A percentile compares a stretch with the other conserved stretches of the same genome.
Conservation (phyloP, 2,113 vertebrate genomes). For the Nesoenas mayeri region DNA sequence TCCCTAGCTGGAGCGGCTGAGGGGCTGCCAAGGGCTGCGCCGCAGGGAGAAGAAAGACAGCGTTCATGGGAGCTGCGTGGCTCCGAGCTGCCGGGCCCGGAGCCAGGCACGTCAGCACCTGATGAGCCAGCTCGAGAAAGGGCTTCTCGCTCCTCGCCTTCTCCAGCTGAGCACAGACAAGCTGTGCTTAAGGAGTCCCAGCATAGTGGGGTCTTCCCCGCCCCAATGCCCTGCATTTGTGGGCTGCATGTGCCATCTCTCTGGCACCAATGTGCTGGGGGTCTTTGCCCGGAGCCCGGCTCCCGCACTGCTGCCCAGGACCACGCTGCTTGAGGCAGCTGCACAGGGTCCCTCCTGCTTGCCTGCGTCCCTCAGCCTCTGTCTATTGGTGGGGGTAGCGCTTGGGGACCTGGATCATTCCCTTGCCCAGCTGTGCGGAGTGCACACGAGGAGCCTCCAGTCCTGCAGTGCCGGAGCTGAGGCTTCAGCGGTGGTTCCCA, state of each 20-base stretch:
- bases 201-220: background rate
- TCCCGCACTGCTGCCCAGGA: background rate
- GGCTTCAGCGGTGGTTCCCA: accelerated
- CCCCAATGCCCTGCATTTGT: background rate
- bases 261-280: background rate
- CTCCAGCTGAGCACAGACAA: background rate
- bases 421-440: background rate
- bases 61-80: background rate
- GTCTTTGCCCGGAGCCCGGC: background rate
- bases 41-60: slow-evolving; percentile 9
- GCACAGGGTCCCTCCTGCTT: background rate
- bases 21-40: slow-evolving; percentile 13
- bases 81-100: background rate
- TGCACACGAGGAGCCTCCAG: background rate
- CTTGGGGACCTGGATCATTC: background rate
- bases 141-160: background rate
- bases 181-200: background rate
- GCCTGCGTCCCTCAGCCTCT: background rate
- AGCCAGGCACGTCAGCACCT: slow-evolving; percentile 57
- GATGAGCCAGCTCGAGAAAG: background rate
- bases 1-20: background rate
- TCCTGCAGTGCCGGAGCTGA: background rate
- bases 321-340: background rate
- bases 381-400: background rate
- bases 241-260: too few species aligned